These are phyloP conservation scores for Acinonyx jubatus DNA, from an alignment of 2,113 vertebrate species.

Conservation along the genomic window DNA sequence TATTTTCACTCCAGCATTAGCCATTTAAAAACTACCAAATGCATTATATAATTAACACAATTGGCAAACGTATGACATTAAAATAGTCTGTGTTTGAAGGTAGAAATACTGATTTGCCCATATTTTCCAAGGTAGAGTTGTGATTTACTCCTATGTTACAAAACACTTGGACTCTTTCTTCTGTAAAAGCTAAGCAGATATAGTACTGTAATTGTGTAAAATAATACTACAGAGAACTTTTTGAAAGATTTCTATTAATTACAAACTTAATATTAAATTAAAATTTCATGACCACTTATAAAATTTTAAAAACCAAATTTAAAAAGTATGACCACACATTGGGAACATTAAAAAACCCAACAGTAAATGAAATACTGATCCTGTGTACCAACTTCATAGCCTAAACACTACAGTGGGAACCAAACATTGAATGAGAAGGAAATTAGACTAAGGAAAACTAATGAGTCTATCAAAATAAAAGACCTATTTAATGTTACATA, in stretches of 20 bases:
- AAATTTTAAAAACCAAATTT: conserved; percentile 62
- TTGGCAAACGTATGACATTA: conserved; percentile 4
- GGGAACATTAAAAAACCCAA: not conserved
- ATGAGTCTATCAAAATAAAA: conserved; percentile 21
- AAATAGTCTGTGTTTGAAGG: conserved; percentile 26
- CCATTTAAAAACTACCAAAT: conserved; percentile 22
- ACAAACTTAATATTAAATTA: conserved; percentile 45
- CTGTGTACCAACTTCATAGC: not conserved
- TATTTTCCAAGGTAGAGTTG: not conserved
- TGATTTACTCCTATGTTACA: conserved; percentile 29
- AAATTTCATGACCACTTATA: conserved; percentile 42
- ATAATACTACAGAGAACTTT: conserved; percentile 15
- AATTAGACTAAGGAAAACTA: conserved; percentile 53
- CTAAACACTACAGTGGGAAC: conserved; percentile 8
- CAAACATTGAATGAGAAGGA: conserved; percentile 39
- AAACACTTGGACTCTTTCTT: conserved; percentile 27
- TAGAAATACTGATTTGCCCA: conserved; percentile 41
- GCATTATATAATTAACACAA: conserved; percentile 44
- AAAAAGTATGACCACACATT: not conserved
- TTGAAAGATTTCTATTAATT: conserved; percentile 28
- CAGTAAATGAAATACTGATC: conserved; percentile 20
- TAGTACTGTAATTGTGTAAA: conserved; percentile 19
- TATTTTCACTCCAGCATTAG: conserved; percentile 16
- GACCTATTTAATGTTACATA: conserved; percentile 5
- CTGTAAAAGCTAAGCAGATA: conserved; percentile 41